Conservation (phyloP, 2,888 invertebrate species). For the Tanypteryx hageni region DNA sequence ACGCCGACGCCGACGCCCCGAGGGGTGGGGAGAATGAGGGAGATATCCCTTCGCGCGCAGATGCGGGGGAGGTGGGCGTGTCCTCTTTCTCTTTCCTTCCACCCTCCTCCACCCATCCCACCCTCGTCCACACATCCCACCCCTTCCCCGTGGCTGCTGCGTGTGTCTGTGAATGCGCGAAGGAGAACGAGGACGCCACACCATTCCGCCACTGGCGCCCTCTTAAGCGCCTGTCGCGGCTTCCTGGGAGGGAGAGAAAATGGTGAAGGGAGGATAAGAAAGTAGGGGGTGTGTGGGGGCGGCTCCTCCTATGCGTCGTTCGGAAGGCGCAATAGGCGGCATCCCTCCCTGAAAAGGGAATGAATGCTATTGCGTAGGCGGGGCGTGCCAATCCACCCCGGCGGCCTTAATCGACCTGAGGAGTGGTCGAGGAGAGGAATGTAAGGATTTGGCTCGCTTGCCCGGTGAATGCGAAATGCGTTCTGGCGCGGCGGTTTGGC, state of each 20-base stretch:
- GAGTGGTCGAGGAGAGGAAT: no score
- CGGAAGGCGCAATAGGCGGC: constrained; percentile 35
- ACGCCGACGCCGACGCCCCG: constrained; percentile 22
- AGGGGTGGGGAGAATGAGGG: not conserved
- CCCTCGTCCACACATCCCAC: not conserved
- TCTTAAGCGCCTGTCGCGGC: not conserved
- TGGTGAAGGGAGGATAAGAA: not conserved
- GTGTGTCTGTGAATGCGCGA: not conserved
- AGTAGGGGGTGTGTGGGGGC: not conserved
- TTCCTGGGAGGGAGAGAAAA: not conserved
- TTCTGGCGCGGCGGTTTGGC: no score
- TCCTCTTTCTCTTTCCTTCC: constrained; percentile 13
- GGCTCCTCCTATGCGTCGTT: constrained; percentile 47
- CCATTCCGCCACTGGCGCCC: not conserved
- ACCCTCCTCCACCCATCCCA: not conserved
- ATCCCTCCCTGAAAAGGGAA: not conserved
- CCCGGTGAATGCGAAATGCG: no score
- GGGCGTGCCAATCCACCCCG: constrained; percentile 19
- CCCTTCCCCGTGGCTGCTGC: no score
- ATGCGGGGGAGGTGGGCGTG: constrained; percentile 61
- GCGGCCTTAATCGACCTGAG: not conserved
- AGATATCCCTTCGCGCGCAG: constrained; percentile 30
- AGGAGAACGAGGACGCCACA: not conserved
- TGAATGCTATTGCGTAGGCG: constrained; percentile 53
- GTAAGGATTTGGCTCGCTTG: no score